Conservation (phyloP, 2,888 invertebrate species). For the Tubulanus polymorphus region DNA sequence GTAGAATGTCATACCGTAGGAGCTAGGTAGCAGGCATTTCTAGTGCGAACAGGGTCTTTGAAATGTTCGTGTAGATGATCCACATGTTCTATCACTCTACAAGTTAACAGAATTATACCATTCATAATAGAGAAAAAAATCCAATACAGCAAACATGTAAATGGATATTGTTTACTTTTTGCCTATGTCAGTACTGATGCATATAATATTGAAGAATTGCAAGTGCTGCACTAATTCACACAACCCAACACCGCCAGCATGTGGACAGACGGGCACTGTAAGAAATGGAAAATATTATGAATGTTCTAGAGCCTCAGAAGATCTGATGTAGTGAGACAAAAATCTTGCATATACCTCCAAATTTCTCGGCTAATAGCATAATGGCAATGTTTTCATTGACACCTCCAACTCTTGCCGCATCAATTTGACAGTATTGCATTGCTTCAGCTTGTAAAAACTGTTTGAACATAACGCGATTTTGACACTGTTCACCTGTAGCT, state of each 20-base stretch:
- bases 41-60: constrained; percentile 66
- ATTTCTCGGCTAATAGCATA: constrained; percentile 83
- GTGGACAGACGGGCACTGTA: constrained; percentile 85
- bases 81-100: constrained; percentile 75
- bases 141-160: not conserved
- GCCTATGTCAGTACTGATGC: constrained; percentile 59
- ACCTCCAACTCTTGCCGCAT: constrained; percentile 79
- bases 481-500: constrained; percentile 89
- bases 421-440: constrained; percentile 84
- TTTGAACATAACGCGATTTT: constrained; percentile 87
- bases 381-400: constrained; percentile 83
- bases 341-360: no score
- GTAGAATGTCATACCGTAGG: constrained; percentile 62
- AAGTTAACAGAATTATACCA: not conserved
- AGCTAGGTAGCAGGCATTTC: constrained; percentile 67
- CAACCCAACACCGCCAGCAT: constrained; percentile 90
- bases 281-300: constrained; percentile 23
- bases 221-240: constrained; percentile 93
- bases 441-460: constrained; percentile 75
- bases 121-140: not conserved
- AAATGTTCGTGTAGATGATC: constrained; percentile 91
- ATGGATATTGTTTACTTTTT: not conserved
- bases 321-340: no score
- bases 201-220: constrained; percentile 80
- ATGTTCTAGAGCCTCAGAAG: not conserved